Percentiles rank a stretch among this genome's conserved stretches.
phyloP scores from a whole-genome alignment of 2,797 vertebrate genomes.

The Pogoniulus pusillus region DNA sequence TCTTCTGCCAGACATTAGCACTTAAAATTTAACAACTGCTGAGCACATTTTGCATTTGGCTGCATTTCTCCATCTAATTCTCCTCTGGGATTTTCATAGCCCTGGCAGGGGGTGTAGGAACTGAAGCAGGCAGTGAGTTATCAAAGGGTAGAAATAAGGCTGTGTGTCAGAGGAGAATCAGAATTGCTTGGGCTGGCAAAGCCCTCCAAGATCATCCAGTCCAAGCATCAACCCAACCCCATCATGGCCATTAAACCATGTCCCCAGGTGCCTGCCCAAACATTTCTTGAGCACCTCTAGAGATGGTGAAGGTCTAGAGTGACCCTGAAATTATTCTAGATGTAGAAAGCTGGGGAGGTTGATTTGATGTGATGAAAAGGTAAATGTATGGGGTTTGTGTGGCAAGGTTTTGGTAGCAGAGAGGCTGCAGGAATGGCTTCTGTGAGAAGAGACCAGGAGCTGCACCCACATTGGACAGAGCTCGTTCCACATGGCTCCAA shows the following conservation, averaged over 20 bases:
- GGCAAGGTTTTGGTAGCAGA: background rate
- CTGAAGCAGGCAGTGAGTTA: constrained; percentile 47
- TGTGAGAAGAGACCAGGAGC: background rate
- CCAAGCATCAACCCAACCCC: no score
- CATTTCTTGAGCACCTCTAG: no score
- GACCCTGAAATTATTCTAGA: background rate
- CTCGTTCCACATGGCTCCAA: no score
- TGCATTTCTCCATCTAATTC: constrained; percentile 34
- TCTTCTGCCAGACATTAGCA: constrained; percentile 29
- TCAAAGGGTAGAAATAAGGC: background rate
- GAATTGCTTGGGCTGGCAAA: background rate
- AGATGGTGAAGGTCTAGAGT: fast-evolving
- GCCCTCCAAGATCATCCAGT: no score
- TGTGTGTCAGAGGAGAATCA: background rate
- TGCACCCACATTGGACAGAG: fast-evolving
- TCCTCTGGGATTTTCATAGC: constrained; percentile 12
- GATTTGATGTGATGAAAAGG: background rate
- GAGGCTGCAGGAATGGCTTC: background rate
- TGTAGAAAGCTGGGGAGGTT: background rate
- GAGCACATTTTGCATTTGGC: constrained; percentile 48
- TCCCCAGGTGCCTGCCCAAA: no score
- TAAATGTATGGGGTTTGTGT: background rate
- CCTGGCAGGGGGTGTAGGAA: no score
- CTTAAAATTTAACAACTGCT: constrained; percentile 51
- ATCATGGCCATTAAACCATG: no score